Base-by-base conservation (phyloP, 2,113 vertebrate genomes). In the Pagrus major region DNA sequence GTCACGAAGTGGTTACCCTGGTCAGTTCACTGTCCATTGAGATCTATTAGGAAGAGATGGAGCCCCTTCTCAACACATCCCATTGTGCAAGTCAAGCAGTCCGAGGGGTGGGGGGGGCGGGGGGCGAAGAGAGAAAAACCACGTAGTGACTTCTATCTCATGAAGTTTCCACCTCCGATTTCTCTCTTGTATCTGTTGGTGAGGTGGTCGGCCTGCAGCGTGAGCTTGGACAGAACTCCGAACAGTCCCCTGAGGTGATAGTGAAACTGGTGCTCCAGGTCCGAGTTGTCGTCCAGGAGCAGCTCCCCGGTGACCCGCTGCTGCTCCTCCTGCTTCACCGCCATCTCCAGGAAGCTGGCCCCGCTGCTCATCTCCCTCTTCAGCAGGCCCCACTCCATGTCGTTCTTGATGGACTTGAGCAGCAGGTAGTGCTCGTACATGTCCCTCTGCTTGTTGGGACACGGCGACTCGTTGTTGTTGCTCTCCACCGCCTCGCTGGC, bases 381-480 rank as follows among this genome's bases (percentile, higher is more conserved):
- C 67, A 94, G 79, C 56, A 95, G 74, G 1, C 95, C 95, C 95
- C 95, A 96, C 86, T 95, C 94, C 94, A 96, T 96, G 88, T 96
- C 94, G 3, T 95, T 96, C 85, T 93, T 95, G 5, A 96, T 93
- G 54, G 95, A 96, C 87, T 95, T 96, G 16, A 96, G 93, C 27
- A 96, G 91, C 84, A 95, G 86, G 88, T 96, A 96, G 83, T 95
- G 94, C 81, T 96, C 94, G 27, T 96, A 95, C 94, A 96, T 95
- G 85, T 96, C 94, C 85, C 91, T 81, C 86, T 96, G 95, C 88
- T 95, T 95, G 89, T 84, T 92, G 33, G 91, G 60, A 33, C 84
- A 90, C 4, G 47, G 42, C 0, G 68, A 77, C 2, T 92, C 87
- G 2, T 82, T 81, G 10, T 89, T 86, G n/a, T 91, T 93, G 86